Evolutionary conservation across 2,113 vertebrate species (phyloP), one percentile per base, ranked within the genome.

Genomic region (Psittacus erithacus): DNA sequence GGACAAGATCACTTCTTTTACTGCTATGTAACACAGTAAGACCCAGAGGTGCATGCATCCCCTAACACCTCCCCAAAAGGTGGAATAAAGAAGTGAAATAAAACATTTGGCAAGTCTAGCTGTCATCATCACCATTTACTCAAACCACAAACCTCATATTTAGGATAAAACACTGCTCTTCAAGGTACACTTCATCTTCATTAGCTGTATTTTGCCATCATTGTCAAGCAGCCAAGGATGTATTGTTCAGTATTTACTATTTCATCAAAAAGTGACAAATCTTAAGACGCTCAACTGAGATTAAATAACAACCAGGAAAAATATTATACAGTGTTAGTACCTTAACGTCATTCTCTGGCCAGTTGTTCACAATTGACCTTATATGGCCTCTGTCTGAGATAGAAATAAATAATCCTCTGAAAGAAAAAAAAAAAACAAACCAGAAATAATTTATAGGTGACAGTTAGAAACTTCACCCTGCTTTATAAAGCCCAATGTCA

Each of bases 401-500:
- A 44, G 99, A 99, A 96, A 99, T 99, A 97, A 99, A 99, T 62
- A 99, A 97, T 67, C 99, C 99, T 95, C 99, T 99, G 97, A 50
- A 95, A 97, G 41, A 90, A 50, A 60, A 53, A 9, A 44, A 60
- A 76, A 97, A 92, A 70, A 94, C 27, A 67, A 93, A 91, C 39
- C 3, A 85, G 39, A 96, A 96, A 94, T 46, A 76, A 89, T 95
- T 96, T 50, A 68, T 11, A 93, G 76, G 82, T 75, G 71, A 83
- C 70, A 63, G 80, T 39, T 27, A 14, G 29, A 91, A 59, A 47
- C 22, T 83, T 86, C 79, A 74, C 19, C 39, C 65, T 33, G 11
- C 29, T 91, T 20, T 46, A 60, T 68, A 81, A 41, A 92, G 69
- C 23, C 73, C 4, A 15, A 43, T 20, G 59, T 46, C 60, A 27